A percentile compares a stretch with the other conserved stretches of the same genome.
phyloP scores from a whole-genome alignment of 2,888 invertebrate genomes.

The Xylocampa areola region DNA sequence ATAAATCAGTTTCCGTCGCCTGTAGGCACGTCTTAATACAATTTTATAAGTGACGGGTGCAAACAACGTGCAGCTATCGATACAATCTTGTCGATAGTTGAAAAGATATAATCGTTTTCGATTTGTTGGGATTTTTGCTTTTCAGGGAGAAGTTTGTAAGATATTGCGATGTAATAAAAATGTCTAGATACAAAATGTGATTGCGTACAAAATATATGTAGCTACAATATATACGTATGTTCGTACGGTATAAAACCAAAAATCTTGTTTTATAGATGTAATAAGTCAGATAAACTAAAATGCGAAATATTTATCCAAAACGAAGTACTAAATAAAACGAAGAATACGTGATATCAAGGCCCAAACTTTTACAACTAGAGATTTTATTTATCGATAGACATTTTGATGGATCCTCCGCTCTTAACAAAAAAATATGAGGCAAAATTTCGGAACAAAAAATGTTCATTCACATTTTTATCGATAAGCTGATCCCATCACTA shows the following conservation, averaged over 20 bases:
- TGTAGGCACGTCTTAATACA: constrained; percentile 84
- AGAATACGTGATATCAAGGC: constrained; percentile 27
- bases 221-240: no score
- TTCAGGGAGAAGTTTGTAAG: no score
- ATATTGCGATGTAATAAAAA: no score
- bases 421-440: constrained; percentile 24
- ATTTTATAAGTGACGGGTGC: constrained; percentile 80
- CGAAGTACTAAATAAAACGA: constrained; percentile 27
- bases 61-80: constrained; percentile 56
- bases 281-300: background rate
- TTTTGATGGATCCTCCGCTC: constrained; percentile 29
- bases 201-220: no score
- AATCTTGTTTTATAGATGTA: no score
- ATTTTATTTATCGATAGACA: constrained; percentile 31
- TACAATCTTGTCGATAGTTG: constrained; percentile 52
- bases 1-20: constrained; percentile 82
- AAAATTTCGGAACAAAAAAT: constrained; percentile 32
- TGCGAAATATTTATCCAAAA: constrained; percentile 7
- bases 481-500: constrained; percentile 69
- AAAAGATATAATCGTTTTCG: constrained; percentile 13
- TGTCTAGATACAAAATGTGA: no score
- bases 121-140: background rate
- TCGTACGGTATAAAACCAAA: no score
- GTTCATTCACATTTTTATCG: constrained; percentile 44
- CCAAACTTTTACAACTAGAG: constrained; percentile 6